Conservation (phyloP, 2,113 vertebrate species). For the Lichenostomus cassidix region DNA sequence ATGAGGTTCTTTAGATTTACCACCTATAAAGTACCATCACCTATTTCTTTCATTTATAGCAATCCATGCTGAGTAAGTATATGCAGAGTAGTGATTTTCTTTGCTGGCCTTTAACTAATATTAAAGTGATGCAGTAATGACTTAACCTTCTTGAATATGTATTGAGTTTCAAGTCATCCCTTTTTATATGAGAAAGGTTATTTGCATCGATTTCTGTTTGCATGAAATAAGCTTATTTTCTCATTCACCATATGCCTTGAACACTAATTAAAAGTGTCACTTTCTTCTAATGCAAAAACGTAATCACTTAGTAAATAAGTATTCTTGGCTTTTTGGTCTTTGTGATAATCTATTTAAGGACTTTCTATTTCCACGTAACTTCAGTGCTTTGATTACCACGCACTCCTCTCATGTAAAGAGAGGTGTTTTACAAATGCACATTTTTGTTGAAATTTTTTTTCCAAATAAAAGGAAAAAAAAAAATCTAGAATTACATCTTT, state of each 20-base stretch:
- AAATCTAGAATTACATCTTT: slow-evolving; percentile 54
- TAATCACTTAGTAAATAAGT: slow-evolving; percentile 78
- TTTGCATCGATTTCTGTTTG: slow-evolving; percentile 76
- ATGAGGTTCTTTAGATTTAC: background rate
- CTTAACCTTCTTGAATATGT: slow-evolving; percentile 76
- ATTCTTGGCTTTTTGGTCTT: slow-evolving; percentile 66
- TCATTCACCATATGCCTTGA: slow-evolving; percentile 78
- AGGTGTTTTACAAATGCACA: background rate
- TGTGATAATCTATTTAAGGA: slow-evolving; percentile 70
- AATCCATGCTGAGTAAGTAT: slow-evolving; percentile 32
- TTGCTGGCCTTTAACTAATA: slow-evolving; percentile 63
- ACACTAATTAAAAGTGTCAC: slow-evolving; percentile 80
- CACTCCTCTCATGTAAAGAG: background rate
- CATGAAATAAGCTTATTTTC: slow-evolving; percentile 80
- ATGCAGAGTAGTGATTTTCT: slow-evolving; percentile 47
- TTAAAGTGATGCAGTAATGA: slow-evolving; percentile 64
- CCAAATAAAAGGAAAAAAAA: background rate
- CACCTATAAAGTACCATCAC: background rate
- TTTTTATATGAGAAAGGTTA: slow-evolving; percentile 77
- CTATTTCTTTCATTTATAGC: background rate
- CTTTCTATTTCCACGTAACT: slow-evolving; percentile 67
- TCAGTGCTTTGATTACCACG: slow-evolving; percentile 55
- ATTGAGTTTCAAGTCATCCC: slow-evolving; percentile 77
- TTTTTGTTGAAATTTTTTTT: background rate
- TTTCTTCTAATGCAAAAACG: slow-evolving; percentile 77